Evolutionary conservation across 1,140 invertebrate species (phyloP).

Genomic region (Limonius californicus): DNA sequence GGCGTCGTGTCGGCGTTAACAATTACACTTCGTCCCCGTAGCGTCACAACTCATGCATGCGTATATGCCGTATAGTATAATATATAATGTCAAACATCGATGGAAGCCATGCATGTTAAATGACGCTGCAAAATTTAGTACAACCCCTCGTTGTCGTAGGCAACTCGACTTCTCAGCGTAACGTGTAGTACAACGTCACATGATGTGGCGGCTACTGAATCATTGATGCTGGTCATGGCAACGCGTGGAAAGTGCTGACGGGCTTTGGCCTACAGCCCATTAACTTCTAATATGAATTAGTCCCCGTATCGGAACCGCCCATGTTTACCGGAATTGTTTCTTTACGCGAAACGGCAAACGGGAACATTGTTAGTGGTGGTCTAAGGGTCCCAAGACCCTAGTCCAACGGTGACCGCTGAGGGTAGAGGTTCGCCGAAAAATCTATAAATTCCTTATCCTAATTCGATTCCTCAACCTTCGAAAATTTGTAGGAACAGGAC

Average conservation of each 20-base stretch:
- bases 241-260: slow-evolving; percentile 16
- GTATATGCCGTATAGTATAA: not conserved
- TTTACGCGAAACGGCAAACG: too few relatives aligned
- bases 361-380: too few relatives aligned
- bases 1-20: too few relatives aligned
- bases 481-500: slow-evolving; percentile 7
- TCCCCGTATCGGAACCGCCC: too few relatives aligned
- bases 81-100: not conserved
- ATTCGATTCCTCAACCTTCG: not conserved
- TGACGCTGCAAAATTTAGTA: slow-evolving; percentile 17
- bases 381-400: too few relatives aligned
- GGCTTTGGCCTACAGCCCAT: not conserved
- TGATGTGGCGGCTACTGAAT: slow-evolving; percentile 1
- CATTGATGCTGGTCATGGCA: slow-evolving; percentile 5
- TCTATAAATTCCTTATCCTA: slow-evolving; percentile 20
- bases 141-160: not conserved
- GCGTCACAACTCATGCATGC: too few relatives aligned
- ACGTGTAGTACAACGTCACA: not conserved
- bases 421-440: slow-evolving; percentile 15
- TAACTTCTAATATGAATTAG: not conserved
- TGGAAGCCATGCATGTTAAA: slow-evolving; percentile 16
- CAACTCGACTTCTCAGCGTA: not conserved
- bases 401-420: not conserved
- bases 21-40: too few relatives aligned
- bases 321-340: too few relatives aligned